Conservation (phyloP, 1,140 invertebrate genomes). For the Drosophila sulfurigaster region DNA sequence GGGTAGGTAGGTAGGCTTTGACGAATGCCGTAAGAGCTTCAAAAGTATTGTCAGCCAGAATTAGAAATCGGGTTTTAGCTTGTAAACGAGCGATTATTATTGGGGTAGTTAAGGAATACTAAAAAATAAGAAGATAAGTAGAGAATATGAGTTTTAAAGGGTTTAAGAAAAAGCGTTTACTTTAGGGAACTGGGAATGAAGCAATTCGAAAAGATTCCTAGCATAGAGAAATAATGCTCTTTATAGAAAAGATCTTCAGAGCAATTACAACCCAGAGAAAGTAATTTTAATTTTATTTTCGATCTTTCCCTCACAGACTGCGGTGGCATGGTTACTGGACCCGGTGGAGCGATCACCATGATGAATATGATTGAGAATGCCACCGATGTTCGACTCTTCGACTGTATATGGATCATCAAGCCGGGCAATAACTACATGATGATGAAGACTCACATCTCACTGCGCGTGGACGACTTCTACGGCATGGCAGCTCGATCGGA, state of each 20-base stretch:
- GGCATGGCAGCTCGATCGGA: slow-evolving; percentile 89
- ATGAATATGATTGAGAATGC: slow-evolving; percentile 90
- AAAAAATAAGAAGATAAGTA: too few relatives aligned
- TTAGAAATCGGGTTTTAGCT: not conserved
- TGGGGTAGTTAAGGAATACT: not conserved
- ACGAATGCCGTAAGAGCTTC: not conserved
- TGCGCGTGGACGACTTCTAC: slow-evolving; percentile 88
- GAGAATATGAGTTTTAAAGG: not conserved
- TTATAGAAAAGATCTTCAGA: too few relatives aligned
- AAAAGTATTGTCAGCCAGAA: not conserved
- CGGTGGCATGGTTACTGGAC: slow-evolving; percentile 90
- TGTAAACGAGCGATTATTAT: not conserved
- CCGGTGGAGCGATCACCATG: slow-evolving; percentile 91
- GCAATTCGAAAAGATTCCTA: too few relatives aligned
- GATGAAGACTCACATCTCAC: slow-evolving; percentile 89
- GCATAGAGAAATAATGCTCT: too few relatives aligned
- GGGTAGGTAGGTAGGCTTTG: slow-evolving; percentile 3
- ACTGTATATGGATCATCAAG: slow-evolving; percentile 91
- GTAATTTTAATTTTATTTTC: too few relatives aligned
- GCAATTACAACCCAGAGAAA: too few relatives aligned
- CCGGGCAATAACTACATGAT: slow-evolving; percentile 88
- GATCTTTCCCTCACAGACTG: slow-evolving; percentile 86
- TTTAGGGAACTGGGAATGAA: too few relatives aligned
- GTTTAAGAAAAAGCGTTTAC: not conserved
- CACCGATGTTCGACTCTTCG: slow-evolving; percentile 86